A percentile compares a stretch with the other conserved stretches of the same genome.
Conservation (phyloP, 2,797 vertebrate species). For the Stomatorhinus walkeri region DNA sequence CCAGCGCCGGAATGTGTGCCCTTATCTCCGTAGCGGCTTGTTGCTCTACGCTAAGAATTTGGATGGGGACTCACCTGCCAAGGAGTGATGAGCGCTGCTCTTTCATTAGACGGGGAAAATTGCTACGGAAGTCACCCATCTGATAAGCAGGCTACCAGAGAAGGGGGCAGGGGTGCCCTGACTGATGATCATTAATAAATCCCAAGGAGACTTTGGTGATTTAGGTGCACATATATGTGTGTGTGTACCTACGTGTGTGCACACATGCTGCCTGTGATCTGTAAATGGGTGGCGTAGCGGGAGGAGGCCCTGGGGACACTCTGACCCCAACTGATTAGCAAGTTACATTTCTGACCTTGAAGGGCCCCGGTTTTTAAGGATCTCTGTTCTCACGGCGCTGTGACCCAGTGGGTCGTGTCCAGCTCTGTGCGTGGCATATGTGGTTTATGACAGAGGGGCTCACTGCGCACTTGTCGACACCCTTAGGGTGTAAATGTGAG, state of each 20-base stretch:
- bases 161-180: conserved; percentile 35
- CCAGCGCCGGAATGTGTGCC: neutral
- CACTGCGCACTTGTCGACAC: neutral
- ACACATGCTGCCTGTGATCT: neutral
- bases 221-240: conserved; percentile 18
- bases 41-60: conserved; percentile 16
- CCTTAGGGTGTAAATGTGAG: neutral
- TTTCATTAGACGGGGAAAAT: conserved; percentile 45
- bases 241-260: neutral
- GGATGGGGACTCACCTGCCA: conserved; percentile 25
- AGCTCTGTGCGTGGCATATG: neutral
- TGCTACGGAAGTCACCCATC: conserved; percentile 43
- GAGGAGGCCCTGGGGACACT: conserved; percentile 33
- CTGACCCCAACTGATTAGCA: conserved; percentile 45
- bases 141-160: conserved; percentile 43
- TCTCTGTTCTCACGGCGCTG: neutral
- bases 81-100: conserved; percentile 20
- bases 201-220: conserved; percentile 38
- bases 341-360: conserved; percentile 35
- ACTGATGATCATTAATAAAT: conserved; percentile 44
- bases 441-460: neutral
- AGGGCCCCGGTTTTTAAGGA: neutral
- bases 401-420: neutral
- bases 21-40: conserved; percentile 35
- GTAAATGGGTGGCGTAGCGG: neutral